phyloP scores from a whole-genome alignment of 1,140 invertebrate genomes.

The Lasioglossum albipes region DNA sequence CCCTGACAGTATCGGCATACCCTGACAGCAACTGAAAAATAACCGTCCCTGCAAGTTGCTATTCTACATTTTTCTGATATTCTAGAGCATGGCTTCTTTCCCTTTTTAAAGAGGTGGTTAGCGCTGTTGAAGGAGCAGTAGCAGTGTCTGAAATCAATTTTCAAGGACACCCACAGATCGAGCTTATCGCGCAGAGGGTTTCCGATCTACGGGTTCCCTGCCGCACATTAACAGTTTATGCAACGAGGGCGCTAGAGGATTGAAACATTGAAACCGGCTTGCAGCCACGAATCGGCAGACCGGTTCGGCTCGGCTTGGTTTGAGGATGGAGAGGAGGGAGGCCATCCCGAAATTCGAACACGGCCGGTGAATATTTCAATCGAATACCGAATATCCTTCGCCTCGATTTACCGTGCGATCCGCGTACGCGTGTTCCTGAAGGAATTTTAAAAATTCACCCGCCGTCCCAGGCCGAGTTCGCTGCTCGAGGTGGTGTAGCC shows the following conservation, averaged over 20 bases:
- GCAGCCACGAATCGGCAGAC: too few species aligned
- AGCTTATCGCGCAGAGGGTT: too few species aligned
- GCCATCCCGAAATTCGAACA: constrained; percentile 45
- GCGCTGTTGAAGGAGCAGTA: too few species aligned
- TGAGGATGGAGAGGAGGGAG: background rate
- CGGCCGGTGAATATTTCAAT: constrained; percentile 48
- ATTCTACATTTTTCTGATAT: too few species aligned
- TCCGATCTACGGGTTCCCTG: background rate
- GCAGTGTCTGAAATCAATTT: background rate
- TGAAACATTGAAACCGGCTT: constrained; percentile 36
- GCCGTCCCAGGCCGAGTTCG: background rate
- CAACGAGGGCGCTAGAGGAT: constrained; percentile 23
- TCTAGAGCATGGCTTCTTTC: too few species aligned
- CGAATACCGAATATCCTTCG: constrained; percentile 48
- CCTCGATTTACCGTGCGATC: constrained; percentile 47
- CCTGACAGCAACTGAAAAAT: too few species aligned
- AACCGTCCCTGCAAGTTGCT: too few species aligned
- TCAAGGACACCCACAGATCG: background rate
- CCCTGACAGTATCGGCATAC: too few species aligned
- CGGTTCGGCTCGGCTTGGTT: background rate
- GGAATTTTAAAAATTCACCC: constrained; percentile 49
- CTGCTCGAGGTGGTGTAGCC: constrained; percentile 14
- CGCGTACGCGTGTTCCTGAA: constrained; percentile 43
- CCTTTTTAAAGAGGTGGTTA: too few species aligned
- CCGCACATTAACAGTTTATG: constrained; percentile 41